Evolutionary conservation across 2,888 invertebrate species (phyloP), one percentile per base, ranked within the genome.

Genomic region (Mesodorylaimus sp.): DNA sequence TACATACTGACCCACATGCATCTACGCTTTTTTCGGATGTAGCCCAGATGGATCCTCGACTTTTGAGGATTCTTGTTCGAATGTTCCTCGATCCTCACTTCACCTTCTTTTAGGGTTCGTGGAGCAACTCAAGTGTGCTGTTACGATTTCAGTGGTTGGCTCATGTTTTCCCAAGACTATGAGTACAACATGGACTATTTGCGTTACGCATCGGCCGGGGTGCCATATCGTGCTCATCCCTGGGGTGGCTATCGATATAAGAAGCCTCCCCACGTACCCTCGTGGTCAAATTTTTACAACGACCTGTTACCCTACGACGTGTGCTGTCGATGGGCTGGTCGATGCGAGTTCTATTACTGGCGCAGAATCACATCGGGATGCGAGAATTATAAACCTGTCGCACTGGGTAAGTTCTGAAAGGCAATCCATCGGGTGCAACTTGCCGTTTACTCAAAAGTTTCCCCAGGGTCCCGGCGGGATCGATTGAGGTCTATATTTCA

Each of bases 151-250:
- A 82, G 84, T 59, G 79, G 80, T 1, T 83, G 78, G 68, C 74
- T 93, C 23, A 84, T 88, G 81, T 71, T 88, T 68, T 83, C 88
- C 0, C 85, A 86, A 59, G 91, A 93, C 68, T 85, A 87, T 61
- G 82, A 82, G 75, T 43, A 43, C 26, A 10, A 24, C 25, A 5
- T 26, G 3, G 44, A 43, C 26, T 43, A 43, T 25, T 3, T 43
- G 19, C 21, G 25, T 10, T 43, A 43, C 27, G 27, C 26, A 26
- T 43, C 44, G 10, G 32, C 50, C 19, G 50, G 50, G 2, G 45
- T 45, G 13, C 24, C 50, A 16, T 24, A 50, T 5, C n/a, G 50
- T 24, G 50, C 50, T 19, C 50, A 87, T 63, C 85, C 87, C 66
- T 75, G 86, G 43, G 88, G 88, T 24, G 80, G 79, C 60, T 77